phyloP scores from a whole-genome alignment of 2,113 vertebrate genomes.

The Grus americana region DNA sequence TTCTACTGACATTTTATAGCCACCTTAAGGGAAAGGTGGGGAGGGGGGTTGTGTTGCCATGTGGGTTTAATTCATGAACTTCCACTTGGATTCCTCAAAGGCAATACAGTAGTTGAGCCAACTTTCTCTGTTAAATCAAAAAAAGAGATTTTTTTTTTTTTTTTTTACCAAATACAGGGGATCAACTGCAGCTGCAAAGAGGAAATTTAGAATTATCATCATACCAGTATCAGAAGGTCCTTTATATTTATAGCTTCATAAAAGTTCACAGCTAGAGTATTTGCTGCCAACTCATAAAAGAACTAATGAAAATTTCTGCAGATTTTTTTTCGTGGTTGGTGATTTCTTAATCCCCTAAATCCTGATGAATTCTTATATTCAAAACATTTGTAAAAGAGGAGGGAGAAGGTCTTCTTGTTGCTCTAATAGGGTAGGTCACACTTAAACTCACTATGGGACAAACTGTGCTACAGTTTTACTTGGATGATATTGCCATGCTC shows the following conservation, averaged over 20 bases:
- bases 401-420: constrained; percentile 36
- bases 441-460: constrained; percentile 13
- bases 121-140: constrained; percentile 73
- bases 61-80: constrained; percentile 80
- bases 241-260: constrained; percentile 82
- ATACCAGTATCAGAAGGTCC: constrained; percentile 78
- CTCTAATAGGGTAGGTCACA: constrained; percentile 14
- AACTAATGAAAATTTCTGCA: constrained; percentile 79
- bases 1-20: constrained; percentile 76
- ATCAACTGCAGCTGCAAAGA: constrained; percentile 80
- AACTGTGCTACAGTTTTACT: not conserved
- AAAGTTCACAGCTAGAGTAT: constrained; percentile 77
- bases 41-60: constrained; percentile 69
- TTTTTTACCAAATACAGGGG: constrained; percentile 70
- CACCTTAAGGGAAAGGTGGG: constrained; percentile 74
- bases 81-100: constrained; percentile 69
- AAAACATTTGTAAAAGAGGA: constrained; percentile 58
- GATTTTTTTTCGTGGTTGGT: constrained; percentile 60
- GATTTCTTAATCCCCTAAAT: constrained; percentile 76
- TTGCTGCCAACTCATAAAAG: constrained; percentile 80
- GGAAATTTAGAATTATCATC: constrained; percentile 86
- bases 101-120: constrained; percentile 75
- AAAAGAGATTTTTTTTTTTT: not conserved
- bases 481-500: not conserved
- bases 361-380: constrained; percentile 72